A percentile compares a stretch with the other conserved stretches of the same genome.
Conservation (phyloP, 2,888 invertebrate genomes). For the Selenia dentaria region DNA sequence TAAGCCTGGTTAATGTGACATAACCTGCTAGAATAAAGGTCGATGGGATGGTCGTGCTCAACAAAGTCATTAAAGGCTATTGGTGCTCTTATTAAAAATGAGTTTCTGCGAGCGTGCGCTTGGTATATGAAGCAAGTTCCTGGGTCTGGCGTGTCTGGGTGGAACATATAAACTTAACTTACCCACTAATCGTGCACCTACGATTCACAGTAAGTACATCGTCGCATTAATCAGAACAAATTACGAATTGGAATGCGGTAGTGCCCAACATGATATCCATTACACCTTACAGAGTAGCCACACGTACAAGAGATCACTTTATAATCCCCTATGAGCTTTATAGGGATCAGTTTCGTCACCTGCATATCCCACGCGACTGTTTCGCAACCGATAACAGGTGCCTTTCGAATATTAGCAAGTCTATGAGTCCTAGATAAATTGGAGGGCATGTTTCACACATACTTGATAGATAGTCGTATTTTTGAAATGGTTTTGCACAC, state of each 20-base stretch:
- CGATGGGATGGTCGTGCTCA: no score
- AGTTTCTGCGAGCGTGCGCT: no score
- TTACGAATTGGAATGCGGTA: conserved; percentile 13
- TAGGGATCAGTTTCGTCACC: conserved; percentile 43
- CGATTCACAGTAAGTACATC: no score
- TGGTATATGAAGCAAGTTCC: no score
- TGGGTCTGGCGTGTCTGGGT: no score
- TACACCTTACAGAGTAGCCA: background rate
- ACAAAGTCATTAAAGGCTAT: no score
- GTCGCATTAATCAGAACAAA: conserved; percentile 11
- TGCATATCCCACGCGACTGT: conserved; percentile 30
- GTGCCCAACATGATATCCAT: background rate
- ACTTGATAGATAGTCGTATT: background rate
- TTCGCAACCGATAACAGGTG: conserved; percentile 32
- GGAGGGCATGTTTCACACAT: conserved; percentile 2
- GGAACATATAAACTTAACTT: no score
- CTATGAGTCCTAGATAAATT: conserved; percentile 24
- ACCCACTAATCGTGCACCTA: no score
- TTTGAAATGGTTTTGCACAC: no score
- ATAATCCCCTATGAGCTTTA: conserved; percentile 21
- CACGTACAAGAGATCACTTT: conserved; percentile 10
- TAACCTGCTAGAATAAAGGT: no score
- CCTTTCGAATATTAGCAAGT: conserved; percentile 40
- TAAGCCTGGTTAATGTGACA: no score
- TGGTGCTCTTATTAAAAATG: no score